Evolutionary conservation across 2,888 invertebrate genomes (phyloP), one percentile per base, ranked within the genome.

Genomic region (Metellina segmentata): DNA sequence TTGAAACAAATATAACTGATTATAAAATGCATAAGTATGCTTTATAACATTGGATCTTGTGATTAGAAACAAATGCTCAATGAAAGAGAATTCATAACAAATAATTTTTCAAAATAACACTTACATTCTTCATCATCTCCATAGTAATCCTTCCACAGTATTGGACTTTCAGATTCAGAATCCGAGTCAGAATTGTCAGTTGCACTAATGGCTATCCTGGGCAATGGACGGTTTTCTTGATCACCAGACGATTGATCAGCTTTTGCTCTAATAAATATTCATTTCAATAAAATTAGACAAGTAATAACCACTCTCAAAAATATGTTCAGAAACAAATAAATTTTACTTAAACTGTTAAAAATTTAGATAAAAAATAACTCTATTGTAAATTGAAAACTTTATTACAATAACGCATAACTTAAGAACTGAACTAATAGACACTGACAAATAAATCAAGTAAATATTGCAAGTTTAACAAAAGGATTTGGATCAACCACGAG

Each of bases 141-240:
- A 94, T 97, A 96, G 94, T 97, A 96, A 93, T 97, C 97, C 94
- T 97, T 96, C 95, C 97, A 97, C 93, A 97, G 96, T 93, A 97
- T 96, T 69, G 96, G 93, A 79, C 93, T 93, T 69, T 94, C 94
- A 61, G 93, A 92, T 86, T 94, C 93, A 34, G 93, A 90, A 85
- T 94, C 93, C 16, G 85, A 91, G 89, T 94, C 93, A 48, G 94
- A 94, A 90, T 93, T 79, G 49, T 92, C 92, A 69, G 91, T 85
- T n/a, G 89, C 20, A 72, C 69, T 92, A 13, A 93, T 81, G 48
- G 92, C 90, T 77, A 94, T 90, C 7, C 85, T 69, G 51, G 93
- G 93, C 6, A 93, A 69, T 85, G 93, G 93, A 88, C 93, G 93
- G 92, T 94, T 94, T 95, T 98, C 98, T 95, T 98, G 98, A 95